Conservation (phyloP, 2,888 invertebrate species). For the Leucoma salicis region DNA sequence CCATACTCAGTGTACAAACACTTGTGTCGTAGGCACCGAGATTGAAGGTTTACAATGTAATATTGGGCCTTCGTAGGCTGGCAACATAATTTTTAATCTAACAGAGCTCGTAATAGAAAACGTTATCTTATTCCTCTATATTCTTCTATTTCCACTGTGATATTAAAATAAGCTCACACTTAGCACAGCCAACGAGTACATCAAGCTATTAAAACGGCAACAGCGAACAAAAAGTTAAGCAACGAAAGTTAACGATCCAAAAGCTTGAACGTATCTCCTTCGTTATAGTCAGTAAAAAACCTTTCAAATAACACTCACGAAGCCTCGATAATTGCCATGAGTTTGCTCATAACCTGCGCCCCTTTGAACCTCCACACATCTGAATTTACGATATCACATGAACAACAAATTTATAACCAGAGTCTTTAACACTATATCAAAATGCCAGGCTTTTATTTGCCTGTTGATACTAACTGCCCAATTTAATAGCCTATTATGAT, state of each 20-base stretch:
- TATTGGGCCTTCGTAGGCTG: too few species aligned
- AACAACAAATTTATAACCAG: constrained; percentile 33
- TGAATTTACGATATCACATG: constrained; percentile 19
- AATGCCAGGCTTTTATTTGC: constrained; percentile 58
- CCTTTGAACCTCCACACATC: constrained; percentile 27
- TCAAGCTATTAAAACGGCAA: too few species aligned
- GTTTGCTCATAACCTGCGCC: constrained; percentile 11
- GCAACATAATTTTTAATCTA: too few species aligned
- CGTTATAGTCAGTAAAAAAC: constrained; percentile 10
- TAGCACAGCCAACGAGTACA: too few species aligned
- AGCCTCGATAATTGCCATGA: constrained; percentile 18
- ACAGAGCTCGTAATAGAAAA: too few species aligned
- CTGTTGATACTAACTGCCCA: constrained; percentile 63
- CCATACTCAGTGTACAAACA: too few species aligned
- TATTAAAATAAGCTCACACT: too few species aligned
- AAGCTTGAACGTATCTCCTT: background rate
- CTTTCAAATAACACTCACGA: constrained; percentile 14
- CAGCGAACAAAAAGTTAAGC: too few species aligned
- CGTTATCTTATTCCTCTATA: too few species aligned
- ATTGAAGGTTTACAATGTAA: too few species aligned
- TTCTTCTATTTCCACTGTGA: too few species aligned
- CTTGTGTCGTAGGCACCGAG: too few species aligned
- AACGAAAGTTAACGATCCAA: constrained; percentile 6
- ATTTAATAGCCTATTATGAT: constrained; percentile 53
- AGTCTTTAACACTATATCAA: constrained; percentile 36